Percentiles rank a stretch among this genome's conserved stretches.
Conservation (phyloP, 2,888 invertebrate genomes). For the Criorhina ranunculi region DNA sequence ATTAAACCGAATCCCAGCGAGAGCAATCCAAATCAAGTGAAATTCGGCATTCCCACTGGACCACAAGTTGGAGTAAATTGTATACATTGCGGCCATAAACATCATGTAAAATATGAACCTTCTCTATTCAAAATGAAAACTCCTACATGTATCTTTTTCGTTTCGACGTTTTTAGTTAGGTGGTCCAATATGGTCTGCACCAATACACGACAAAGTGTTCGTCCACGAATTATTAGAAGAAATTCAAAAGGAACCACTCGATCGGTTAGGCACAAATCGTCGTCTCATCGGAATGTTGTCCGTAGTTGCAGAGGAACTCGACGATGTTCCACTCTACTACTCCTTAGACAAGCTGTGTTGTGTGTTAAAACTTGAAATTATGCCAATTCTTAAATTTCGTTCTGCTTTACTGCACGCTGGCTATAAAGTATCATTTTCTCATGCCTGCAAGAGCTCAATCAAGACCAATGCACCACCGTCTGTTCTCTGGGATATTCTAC, state of each 20-base stretch:
- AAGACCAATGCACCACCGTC: constrained; percentile 96
- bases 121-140: constrained; percentile 6
- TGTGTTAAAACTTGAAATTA: constrained; percentile 89
- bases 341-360: constrained; percentile 91
- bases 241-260: constrained; percentile 84
- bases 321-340: constrained; percentile 94
- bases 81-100: constrained; percentile 90
- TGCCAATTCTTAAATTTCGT: constrained; percentile 89
- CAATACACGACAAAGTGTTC: constrained; percentile 92
- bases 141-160: background rate
- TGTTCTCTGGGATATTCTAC: constrained; percentile 96
- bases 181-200: constrained; percentile 97
- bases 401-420: constrained; percentile 96
- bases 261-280: constrained; percentile 88
- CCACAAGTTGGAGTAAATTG: constrained; percentile 89
- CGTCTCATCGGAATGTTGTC: constrained; percentile 92
- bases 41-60: constrained; percentile 89
- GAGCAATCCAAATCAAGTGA: constrained; percentile 86
- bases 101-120: constrained; percentile 86
- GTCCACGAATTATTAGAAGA: constrained; percentile 88
- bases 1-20: constrained; percentile 86
- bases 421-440: constrained; percentile 95
- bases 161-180: constrained; percentile 87
- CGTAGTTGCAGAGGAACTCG: constrained; percentile 93
- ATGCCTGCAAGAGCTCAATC: constrained; percentile 93